Evolutionary conservation across 2,797 vertebrate species (phyloP).

Genomic region (Halcyon smyrnensis): DNA sequence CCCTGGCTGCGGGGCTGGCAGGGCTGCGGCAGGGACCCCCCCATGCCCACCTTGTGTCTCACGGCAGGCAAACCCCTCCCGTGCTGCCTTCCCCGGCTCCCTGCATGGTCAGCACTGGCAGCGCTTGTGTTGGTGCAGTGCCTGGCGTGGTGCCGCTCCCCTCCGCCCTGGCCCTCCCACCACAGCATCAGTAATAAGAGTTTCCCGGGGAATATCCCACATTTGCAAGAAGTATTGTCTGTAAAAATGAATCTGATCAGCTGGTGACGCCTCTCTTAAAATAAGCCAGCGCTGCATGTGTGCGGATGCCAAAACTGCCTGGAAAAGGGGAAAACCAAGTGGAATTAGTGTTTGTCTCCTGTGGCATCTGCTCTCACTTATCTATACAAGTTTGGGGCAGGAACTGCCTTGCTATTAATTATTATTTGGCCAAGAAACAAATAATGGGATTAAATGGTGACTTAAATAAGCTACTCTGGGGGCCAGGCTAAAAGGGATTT

Average conservation of each 20-base stretch:
- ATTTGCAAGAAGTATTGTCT: slow-evolving; percentile 11
- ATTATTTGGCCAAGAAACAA: slow-evolving; percentile 43
- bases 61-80: background rate
- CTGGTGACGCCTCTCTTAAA: background rate
- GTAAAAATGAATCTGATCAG: background rate
- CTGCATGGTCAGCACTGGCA: background rate
- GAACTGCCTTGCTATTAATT: slow-evolving; percentile 35
- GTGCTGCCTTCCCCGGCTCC: rapidly evolving
- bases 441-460: slow-evolving; percentile 5
- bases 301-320: background rate
- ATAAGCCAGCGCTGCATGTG: rapidly evolving
- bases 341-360: background rate
- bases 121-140: background rate
- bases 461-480: slow-evolving; percentile 22
- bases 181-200: background rate
- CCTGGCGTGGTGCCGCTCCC: background rate
- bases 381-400: slow-evolving; percentile 22
- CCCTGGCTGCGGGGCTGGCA: rapidly evolving
- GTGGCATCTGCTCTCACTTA: slow-evolving; percentile 32
- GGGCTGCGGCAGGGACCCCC: background rate
- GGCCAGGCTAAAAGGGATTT: background rate
- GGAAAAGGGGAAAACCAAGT: slow-evolving; percentile 15
- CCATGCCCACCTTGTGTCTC: rapidly evolving
- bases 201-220: slow-evolving; percentile 45
- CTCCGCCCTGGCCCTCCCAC: rapidly evolving